phyloP scores from a whole-genome alignment of 2,797 vertebrate genomes.

The Peromyscus nudipes region DNA sequence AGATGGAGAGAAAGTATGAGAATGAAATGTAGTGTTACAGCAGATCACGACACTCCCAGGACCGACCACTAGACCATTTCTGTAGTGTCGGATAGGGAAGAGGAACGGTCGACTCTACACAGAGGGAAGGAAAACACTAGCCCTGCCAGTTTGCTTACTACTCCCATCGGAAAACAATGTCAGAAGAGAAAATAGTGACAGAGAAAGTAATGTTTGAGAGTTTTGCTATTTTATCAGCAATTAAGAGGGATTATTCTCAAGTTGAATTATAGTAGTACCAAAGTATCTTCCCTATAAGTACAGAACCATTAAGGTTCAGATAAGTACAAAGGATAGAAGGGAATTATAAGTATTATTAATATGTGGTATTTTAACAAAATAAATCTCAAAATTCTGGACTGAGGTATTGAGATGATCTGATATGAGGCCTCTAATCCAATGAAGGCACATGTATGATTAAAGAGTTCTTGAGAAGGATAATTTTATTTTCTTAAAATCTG shows the following conservation, averaged over 20 bases:
- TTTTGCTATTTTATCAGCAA: background rate
- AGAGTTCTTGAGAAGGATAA: background rate
- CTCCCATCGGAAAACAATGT: slow-evolving; percentile 16
- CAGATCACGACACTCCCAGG: slow-evolving; percentile 5
- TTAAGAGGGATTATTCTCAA: slow-evolving; percentile 31
- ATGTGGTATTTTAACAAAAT: slow-evolving; percentile 60
- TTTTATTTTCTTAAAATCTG: slow-evolving; percentile 22
- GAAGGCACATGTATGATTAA: slow-evolving; percentile 35
- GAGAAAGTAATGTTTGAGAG: slow-evolving; percentile 35
- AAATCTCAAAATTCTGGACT: background rate
- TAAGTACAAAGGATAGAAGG: slow-evolving; percentile 2
- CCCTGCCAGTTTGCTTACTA: slow-evolving; percentile 19
- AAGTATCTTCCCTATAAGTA: background rate
- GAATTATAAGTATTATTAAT: slow-evolving; percentile 46
- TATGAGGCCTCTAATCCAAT: background rate
- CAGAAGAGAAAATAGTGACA: slow-evolving; percentile 42
- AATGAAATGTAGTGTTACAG: background rate
- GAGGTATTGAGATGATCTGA: slow-evolving; percentile 39
- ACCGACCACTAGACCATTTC: background rate
- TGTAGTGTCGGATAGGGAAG: background rate
- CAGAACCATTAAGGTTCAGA: slow-evolving; percentile 45
- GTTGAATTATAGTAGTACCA: slow-evolving; percentile 2
- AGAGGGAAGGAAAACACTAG: slow-evolving; percentile 48
- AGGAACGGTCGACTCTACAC: slow-evolving; percentile 30
- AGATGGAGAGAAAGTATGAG: background rate